Evolutionary conservation across 1,140 invertebrate species (phyloP).

Genomic region (Plodia interpunctella): DNA sequence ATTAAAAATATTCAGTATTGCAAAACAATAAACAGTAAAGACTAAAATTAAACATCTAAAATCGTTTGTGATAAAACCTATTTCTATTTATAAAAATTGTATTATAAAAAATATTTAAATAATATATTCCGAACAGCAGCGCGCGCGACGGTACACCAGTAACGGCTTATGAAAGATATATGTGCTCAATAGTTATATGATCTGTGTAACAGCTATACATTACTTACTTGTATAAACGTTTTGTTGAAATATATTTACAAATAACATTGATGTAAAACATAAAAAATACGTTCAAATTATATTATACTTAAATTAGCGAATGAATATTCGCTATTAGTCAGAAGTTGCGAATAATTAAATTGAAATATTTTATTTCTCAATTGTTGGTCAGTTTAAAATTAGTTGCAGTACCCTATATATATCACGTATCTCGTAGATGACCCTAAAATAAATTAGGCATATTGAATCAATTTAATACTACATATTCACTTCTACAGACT

Average conservation of each 20-base stretch:
- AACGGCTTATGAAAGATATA: slow-evolving; percentile 51
- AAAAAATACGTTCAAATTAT: neutral
- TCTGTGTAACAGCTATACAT: slow-evolving; percentile 25
- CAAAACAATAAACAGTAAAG: too few species aligned
- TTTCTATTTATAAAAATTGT: neutral
- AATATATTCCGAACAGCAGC: neutral
- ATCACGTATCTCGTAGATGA: neutral
- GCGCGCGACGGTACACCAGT: slow-evolving; percentile 17
- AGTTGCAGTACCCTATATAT: neutral
- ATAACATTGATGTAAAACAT: neutral
- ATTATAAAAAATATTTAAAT: neutral
- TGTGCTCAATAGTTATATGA: slow-evolving; percentile 58
- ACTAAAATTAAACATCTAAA: too few species aligned
- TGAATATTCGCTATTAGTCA: neutral
- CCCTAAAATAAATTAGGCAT: too few species aligned
- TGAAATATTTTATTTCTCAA: slow-evolving; percentile 8
- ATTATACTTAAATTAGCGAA: neutral
- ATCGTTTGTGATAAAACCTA: too few species aligned
- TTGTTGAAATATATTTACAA: neutral
- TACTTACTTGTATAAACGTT: slow-evolving; percentile 15
- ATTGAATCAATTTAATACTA: too few species aligned
- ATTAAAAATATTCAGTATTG: too few species aligned
- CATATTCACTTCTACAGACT: too few species aligned
- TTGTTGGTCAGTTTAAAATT: neutral
- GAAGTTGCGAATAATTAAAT: neutral